Evolutionary conservation across 64 coral and sea anemone species (phyloP).

Genomic region (Dendrophyllia cribrosa): DNA sequence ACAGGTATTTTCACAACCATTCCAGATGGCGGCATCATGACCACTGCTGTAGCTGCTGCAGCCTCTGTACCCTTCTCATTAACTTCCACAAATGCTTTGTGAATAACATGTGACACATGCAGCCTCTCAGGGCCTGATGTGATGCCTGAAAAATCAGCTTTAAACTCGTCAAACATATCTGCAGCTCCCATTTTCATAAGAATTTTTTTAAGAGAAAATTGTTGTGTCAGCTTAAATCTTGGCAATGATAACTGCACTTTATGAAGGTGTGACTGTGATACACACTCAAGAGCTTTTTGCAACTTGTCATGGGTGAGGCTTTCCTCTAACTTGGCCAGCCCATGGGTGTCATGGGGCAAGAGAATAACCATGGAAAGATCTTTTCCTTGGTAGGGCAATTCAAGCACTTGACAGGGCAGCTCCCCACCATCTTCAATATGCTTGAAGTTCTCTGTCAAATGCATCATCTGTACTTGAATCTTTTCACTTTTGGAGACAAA

Average conservation of each 20-base stretch:
- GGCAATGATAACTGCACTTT: slow-evolving; percentile 74
- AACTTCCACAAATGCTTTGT: slow-evolving; percentile 96
- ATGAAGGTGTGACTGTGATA: not conserved
- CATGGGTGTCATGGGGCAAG: slow-evolving; percentile 68
- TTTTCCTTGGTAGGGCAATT: slow-evolving; percentile 54
- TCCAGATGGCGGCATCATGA: slow-evolving; percentile 22
- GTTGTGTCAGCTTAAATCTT: slow-evolving; percentile 79
- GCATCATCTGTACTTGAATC: slow-evolving; percentile 67
- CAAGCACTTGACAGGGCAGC: slow-evolving; percentile 66
- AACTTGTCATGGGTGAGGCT: slow-evolving; percentile 47
- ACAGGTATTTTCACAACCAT: slow-evolving; percentile 10
- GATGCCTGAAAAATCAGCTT: slow-evolving; percentile 90
- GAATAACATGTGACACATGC: slow-evolving; percentile 81
- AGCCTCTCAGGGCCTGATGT: slow-evolving; percentile 54
- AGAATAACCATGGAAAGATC: slow-evolving; percentile 77
- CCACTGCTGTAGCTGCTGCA: slow-evolving; percentile 76
- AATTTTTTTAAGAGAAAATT: slow-evolving; percentile 79
- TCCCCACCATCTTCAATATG: slow-evolving; percentile 26
- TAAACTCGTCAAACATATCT: slow-evolving; percentile 70
- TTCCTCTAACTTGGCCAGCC: slow-evolving; percentile 68
- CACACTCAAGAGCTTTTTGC: not conserved
- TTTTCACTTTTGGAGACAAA: slow-evolving; percentile 26
- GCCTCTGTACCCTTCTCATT: slow-evolving; percentile 95
- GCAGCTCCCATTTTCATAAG: slow-evolving; percentile 62
- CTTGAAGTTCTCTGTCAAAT: slow-evolving; percentile 59